Base-by-base conservation (phyloP, 2,113 vertebrate genomes). In the Corythornis cristatus region DNA sequence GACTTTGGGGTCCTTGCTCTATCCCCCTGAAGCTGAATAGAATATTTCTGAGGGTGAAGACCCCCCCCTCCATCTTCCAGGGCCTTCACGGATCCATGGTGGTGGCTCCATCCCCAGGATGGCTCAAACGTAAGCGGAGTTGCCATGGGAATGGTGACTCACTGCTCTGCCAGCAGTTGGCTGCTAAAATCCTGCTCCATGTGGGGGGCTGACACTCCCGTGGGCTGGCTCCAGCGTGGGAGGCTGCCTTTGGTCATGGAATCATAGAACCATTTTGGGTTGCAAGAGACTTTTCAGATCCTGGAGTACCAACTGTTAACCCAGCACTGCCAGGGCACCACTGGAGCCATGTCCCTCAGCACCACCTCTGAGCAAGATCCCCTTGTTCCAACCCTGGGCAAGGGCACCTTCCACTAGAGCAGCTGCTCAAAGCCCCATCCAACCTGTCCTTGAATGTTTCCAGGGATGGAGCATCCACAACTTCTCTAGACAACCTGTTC, bases 61-160 rank as follows among this genome's bases (percentile, higher is more conserved):
- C 12, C 57, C 12, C 25, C 35, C 50, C 33, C 45, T 62, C 48
- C 51, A 15, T 17, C 28, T 37, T 13, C 26, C 23, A 6, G 2
- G 42, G 46, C 43, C 0, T 37, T 31, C 43, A 6, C 9, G 0
- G 5, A 8, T 40, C 66, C 29, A 0, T 6, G 56, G 5, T 57
- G 71, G 35, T 35, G 42, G 66, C 65, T 66, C 23, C 28, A 9
- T 40, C 5, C 61, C 66, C 5, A 5, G 26, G 66, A 6, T 43
- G 51, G 5, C 56, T 76, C 21, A 37, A 3, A 26, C 81, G 26
- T 9, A 16, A 33, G 40, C 2, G 5, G 86, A 46, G 90, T 89
- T 96, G 91, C 91, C 82, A 82, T 94, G 88, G 95, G 70, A 12
- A 94, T 89, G 11, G 51, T 93, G 93, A 88, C 56, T 93, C 93